Conservation (phyloP, 2,113 vertebrate species). For the Ictalurus furcatus region DNA sequence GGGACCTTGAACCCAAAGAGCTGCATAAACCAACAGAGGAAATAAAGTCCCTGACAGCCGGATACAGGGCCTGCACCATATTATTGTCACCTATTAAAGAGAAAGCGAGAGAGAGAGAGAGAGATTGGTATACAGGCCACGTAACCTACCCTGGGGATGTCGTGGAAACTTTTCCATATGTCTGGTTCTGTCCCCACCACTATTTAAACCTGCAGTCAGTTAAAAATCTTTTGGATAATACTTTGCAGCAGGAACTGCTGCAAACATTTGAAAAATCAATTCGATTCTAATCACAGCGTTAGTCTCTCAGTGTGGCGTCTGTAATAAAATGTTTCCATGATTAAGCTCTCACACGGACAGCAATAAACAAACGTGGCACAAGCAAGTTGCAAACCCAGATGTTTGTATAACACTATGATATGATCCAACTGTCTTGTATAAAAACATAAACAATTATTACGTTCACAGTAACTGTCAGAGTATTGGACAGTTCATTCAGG, state of each 20-base stretch:
- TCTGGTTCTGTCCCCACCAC: not conserved
- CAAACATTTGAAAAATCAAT: not conserved
- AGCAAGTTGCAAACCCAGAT: not conserved
- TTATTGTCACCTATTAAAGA: not conserved
- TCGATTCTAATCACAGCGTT: not conserved
- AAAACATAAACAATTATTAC: no score
- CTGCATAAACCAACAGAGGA: conserved; percentile 40
- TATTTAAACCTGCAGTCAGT: not conserved
- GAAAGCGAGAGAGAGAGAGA: not conserved
- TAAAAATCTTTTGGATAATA: not conserved
- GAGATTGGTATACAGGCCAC: not conserved
- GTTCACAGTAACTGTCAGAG: no score
- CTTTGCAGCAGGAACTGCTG: not conserved
- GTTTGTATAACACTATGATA: not conserved
- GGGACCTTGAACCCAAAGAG: conserved; percentile 57
- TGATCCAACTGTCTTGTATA: not conserved
- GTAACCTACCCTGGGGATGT: not conserved
- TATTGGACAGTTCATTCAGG: no score
- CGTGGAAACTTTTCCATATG: not conserved
- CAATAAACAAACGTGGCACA: not conserved
- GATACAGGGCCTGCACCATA: conserved; percentile 14
- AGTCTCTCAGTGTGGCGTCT: not conserved
- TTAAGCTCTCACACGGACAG: not conserved
- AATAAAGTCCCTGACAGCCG: conserved; percentile 17
- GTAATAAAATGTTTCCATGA: not conserved